These are phyloP conservation scores for Caenorhabditis sp. DNA, from an alignment of 2,888 invertebrate genomes.

Conservation along the genomic window DNA sequence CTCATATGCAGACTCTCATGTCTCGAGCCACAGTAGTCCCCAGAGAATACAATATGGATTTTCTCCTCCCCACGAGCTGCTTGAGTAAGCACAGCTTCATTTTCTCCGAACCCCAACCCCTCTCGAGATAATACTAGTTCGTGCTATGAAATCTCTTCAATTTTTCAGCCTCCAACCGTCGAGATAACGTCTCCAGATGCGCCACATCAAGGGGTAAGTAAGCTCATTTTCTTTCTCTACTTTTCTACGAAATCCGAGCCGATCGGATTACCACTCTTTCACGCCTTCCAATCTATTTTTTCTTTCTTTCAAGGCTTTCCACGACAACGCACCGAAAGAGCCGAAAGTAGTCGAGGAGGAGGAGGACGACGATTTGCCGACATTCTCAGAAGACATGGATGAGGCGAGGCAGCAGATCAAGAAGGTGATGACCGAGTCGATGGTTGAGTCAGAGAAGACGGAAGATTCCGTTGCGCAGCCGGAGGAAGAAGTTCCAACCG, in stretches of 20 bases:
- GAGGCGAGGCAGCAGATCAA: slow-evolving; percentile 69
- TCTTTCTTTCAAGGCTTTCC: slow-evolving; percentile 56
- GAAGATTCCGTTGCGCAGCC: neutral
- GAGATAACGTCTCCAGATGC: slow-evolving; percentile 68
- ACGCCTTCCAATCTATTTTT: slow-evolving; percentile 36
- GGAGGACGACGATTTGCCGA: slow-evolving; percentile 71
- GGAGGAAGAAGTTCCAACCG: slow-evolving; percentile 1
- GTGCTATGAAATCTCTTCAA: neutral
- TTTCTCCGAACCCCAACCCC: neutral
- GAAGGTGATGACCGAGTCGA: slow-evolving; percentile 28
- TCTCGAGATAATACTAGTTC: neutral
- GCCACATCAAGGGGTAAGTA: slow-evolving; percentile 66
- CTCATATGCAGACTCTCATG: neutral
- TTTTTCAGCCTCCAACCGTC: slow-evolving; percentile 66
- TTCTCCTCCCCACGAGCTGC: slow-evolving; percentile 2
- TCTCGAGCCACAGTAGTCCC: neutral
- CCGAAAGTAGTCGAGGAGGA: slow-evolving; percentile 59
- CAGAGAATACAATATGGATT: slow-evolving; percentile 21
- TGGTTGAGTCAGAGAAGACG: slow-evolving; percentile 13
- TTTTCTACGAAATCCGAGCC: slow-evolving; percentile 37
- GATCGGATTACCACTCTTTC: slow-evolving; percentile 55
- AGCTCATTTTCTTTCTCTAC: slow-evolving; percentile 12
- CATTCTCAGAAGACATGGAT: slow-evolving; percentile 76
- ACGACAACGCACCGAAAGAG: slow-evolving; percentile 56
- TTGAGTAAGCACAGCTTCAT: neutral